phyloP scores from a whole-genome alignment of 2,113 vertebrate genomes.

The human region DNA sequence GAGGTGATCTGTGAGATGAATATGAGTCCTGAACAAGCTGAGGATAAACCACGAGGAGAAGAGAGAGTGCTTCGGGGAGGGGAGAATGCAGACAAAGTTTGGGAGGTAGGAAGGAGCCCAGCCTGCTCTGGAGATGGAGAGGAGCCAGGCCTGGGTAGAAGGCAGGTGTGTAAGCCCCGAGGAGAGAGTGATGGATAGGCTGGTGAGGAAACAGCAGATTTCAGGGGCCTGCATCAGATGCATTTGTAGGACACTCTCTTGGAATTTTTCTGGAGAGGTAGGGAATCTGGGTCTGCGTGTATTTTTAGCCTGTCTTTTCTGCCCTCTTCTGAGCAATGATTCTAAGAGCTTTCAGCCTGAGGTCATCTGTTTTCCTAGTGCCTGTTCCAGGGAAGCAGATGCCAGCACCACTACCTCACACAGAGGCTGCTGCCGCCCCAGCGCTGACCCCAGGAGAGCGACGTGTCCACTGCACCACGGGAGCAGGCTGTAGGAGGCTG shows the following conservation, averaged over 20 bases:
- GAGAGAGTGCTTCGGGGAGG: neutral
- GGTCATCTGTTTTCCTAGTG: conserved; percentile 79
- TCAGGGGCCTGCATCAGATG: neutral
- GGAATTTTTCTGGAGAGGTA: conserved; percentile 68
- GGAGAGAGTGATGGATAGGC: neutral
- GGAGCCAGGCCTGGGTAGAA: neutral
- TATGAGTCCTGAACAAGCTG: neutral
- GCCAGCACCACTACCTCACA: conserved; percentile 76
- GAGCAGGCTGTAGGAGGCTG: conserved; percentile 62
- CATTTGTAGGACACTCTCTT: conserved; percentile 36
- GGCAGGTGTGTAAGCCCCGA: neutral
- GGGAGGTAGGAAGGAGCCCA: neutral
- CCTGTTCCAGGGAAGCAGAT: conserved; percentile 70
- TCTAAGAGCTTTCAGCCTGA: conserved; percentile 76
- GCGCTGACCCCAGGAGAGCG: conserved; percentile 74
- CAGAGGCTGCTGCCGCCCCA: conserved; percentile 72
- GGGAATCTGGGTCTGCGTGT: conserved; percentile 70
- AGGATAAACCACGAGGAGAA: neutral
- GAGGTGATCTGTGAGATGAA: neutral
- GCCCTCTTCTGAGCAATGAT: conserved; percentile 67
- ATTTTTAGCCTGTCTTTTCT: conserved; percentile 79
- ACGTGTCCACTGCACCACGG: conserved; percentile 72
- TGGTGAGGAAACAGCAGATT: neutral
- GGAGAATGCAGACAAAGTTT: fast-evolving
- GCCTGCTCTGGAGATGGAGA: neutral